These are phyloP conservation scores for Lytechinus pictus DNA, from an alignment of 35 echinoderm and acorn worm genomes.

Conservation along the genomic window DNA sequence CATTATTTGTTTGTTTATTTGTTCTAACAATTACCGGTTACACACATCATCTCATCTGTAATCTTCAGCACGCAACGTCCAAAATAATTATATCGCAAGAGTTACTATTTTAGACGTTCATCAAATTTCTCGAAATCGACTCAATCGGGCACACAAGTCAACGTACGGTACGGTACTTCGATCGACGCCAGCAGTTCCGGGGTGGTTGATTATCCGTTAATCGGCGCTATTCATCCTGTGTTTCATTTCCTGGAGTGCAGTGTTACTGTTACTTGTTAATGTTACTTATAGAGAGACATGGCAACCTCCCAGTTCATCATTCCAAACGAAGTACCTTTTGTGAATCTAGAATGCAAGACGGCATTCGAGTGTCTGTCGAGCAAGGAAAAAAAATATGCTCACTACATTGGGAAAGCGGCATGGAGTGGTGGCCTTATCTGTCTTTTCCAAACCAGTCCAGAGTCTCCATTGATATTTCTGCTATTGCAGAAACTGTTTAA, in stretches of 20 bases:
- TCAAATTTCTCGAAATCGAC: too few species aligned
- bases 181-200: not conserved
- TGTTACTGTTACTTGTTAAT: not conserved
- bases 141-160: too few species aligned
- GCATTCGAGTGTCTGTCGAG: conserved; percentile 73
- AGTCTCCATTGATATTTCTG: conserved; percentile 85
- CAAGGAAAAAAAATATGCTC: conserved; percentile 93
- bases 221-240: too few species aligned
- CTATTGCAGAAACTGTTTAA: conserved; percentile 88
- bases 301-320: conserved; percentile 82
- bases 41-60: too few species aligned
- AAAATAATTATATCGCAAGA: too few species aligned
- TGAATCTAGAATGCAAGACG: conserved; percentile 79
- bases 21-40: too few species aligned
- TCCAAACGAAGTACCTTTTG: conserved; percentile 79
- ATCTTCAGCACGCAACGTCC: too few species aligned
- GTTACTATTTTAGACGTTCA: too few species aligned
- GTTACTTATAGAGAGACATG: not conserved
- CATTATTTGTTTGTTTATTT: too few species aligned
- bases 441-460: conserved; percentile 86
- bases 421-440: conserved; percentile 92
- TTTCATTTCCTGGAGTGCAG: not conserved
- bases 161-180: too few species aligned
- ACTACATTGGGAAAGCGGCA: conserved; percentile 77
- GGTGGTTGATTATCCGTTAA: not conserved